Conservation (phyloP, 2,113 vertebrate genomes). For the Choloepus hoffmanni region DNA sequence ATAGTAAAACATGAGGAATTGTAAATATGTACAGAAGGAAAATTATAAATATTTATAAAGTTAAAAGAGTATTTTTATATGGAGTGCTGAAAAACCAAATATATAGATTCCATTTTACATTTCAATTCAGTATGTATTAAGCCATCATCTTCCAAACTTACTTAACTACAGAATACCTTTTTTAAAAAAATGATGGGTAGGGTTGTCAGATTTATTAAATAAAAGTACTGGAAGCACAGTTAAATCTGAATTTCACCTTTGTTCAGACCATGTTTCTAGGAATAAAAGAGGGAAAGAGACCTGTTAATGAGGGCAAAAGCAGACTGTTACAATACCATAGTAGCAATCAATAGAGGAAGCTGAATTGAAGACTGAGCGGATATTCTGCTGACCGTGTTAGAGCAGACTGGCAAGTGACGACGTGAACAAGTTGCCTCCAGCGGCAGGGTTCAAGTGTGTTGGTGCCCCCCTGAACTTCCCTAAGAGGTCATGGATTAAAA, state of each 20-base stretch:
- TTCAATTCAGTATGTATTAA: slow-evolving; percentile 15
- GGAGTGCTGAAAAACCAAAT: slow-evolving; percentile 5
- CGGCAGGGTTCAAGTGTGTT: neutral
- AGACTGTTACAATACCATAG: neutral
- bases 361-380: neutral
- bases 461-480: neutral
- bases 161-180: neutral
- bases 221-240: neutral
- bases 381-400: neutral
- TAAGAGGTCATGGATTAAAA: neutral
- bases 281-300: neutral
- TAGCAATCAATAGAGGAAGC: neutral
- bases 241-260: slow-evolving; percentile 4
- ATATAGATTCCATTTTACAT: neutral
- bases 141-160: slow-evolving; percentile 8
- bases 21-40: neutral
- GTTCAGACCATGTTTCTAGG: neutral
- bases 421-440: neutral
- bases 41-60: slow-evolving; percentile 60
- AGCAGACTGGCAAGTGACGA: neutral
- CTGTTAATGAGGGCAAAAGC: neutral
- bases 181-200: neutral
- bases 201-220: neutral
- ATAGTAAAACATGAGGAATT: slow-evolving; percentile 11
- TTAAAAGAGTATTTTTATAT: neutral